phyloP scores from a whole-genome alignment of 2,888 invertebrate genomes.

The Xylota sylvarum region DNA sequence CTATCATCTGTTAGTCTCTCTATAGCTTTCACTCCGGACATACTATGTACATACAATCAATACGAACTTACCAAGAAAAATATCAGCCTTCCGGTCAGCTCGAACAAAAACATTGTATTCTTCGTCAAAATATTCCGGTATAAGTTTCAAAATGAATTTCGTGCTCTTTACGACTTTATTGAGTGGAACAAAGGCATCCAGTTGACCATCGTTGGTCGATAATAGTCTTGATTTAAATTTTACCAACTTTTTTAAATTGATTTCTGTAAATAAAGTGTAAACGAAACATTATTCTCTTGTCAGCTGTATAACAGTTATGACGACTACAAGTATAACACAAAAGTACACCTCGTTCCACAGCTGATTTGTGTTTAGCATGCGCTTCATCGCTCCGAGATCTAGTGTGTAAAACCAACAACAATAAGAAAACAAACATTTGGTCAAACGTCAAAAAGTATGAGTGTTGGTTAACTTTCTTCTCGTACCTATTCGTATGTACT shows the following conservation, averaged over 20 bases:
- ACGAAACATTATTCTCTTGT: constrained; percentile 27
- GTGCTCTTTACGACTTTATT: constrained; percentile 82
- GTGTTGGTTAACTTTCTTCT: constrained; percentile 54
- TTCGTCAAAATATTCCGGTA: constrained; percentile 79
- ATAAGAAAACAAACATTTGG: constrained; percentile 60
- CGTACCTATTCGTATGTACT: constrained; percentile 19
- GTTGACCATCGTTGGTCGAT: constrained; percentile 78
- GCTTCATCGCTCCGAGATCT: constrained; percentile 3
- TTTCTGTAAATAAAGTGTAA: constrained; percentile 79
- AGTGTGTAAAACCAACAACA: constrained; percentile 35
- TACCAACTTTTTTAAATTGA: constrained; percentile 83
- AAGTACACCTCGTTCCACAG: constrained; percentile 50
- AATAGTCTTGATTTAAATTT: constrained; percentile 80
- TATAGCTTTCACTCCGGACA: not conserved
- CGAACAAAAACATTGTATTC: constrained; percentile 82
- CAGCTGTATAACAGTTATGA: constrained; percentile 62
- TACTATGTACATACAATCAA: not conserved
- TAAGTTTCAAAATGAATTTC: constrained; percentile 81
- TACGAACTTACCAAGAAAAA: constrained; percentile 81
- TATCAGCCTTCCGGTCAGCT: constrained; percentile 83
- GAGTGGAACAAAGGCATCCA: constrained; percentile 83
- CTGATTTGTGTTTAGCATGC: constrained; percentile 68
- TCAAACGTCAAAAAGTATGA: constrained; percentile 60
- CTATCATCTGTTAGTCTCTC: constrained; percentile 20
- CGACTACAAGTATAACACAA: constrained; percentile 49